A percentile compares a stretch with the other conserved stretches of the same genome.
Evolutionary conservation across 2,797 vertebrate species (phyloP).

Genomic region (Alca torda): DNA sequence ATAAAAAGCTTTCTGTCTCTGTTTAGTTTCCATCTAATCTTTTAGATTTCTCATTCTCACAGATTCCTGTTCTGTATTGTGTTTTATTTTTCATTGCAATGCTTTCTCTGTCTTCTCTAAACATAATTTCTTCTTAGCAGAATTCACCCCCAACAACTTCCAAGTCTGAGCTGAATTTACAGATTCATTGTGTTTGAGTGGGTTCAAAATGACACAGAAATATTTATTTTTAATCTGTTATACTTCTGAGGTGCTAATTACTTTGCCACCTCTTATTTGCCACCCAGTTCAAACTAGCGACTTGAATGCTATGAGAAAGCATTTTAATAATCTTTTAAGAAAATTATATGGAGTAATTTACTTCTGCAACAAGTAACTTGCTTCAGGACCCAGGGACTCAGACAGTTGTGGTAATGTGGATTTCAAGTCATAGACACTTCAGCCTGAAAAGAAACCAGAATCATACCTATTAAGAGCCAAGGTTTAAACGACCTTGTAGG

Average conservation of each 20-base stretch:
- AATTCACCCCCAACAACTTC: not conserved
- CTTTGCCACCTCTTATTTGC: conserved; percentile 42
- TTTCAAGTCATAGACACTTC: not conserved
- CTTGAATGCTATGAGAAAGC: conserved; percentile 13
- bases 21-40: not conserved
- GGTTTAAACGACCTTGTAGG: not conserved
- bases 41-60: not conserved
- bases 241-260: conserved; percentile 49
- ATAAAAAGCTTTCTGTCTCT: not conserved
- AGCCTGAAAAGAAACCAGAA: not conserved
- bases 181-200: conserved; percentile 5
- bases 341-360: not conserved
- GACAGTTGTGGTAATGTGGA: not conserved
- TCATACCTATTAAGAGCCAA: not conserved
- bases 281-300: conserved; percentile 45
- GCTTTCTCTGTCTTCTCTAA: not conserved
- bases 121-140: conserved; percentile 8
- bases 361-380: conserved; percentile 3
- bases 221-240: conserved; percentile 31
- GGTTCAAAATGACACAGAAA: conserved; percentile 40
- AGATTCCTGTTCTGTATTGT: not conserved
- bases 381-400: not conserved
- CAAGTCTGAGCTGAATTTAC: conserved; percentile 20
- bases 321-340: conserved; percentile 23
- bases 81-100: not conserved